Evolutionary conservation across 2,888 invertebrate genomes (phyloP).

Genomic region (Suillia variegata): DNA sequence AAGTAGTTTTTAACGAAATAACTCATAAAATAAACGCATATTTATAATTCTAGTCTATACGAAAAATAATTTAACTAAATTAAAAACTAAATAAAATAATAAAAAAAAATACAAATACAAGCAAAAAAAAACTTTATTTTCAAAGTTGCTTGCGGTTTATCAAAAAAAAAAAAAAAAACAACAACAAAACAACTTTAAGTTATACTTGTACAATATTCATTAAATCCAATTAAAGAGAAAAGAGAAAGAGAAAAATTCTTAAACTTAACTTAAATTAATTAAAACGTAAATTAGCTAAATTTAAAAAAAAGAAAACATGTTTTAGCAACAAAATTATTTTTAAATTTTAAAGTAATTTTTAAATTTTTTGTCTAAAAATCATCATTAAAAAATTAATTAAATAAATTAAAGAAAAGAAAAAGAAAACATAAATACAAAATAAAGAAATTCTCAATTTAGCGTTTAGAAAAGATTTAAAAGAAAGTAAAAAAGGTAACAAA

Average conservation of each 20-base stretch:
- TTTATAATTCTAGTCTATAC: background rate
- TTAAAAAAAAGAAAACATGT: background rate
- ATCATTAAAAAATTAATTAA: no score
- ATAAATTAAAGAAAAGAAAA: no score
- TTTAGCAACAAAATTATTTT: background rate
- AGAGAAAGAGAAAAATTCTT: no score
- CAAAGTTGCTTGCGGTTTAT: constrained; percentile 14
- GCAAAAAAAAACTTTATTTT: constrained; percentile 22
- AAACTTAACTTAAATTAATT: no score
- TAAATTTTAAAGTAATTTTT: background rate
- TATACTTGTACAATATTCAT: no score
- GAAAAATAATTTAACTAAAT: background rate
- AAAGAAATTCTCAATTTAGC: background rate
- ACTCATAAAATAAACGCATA: no score
- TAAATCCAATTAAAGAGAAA: no score
- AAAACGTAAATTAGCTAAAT: background rate
- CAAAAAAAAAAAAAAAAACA: background rate
- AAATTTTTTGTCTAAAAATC: no score
- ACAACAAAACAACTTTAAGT: no score
- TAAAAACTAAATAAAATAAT: background rate
- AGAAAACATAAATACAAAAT: background rate
- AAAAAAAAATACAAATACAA: background rate
- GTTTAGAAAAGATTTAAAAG: no score
- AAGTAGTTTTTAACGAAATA: constrained; percentile 6
- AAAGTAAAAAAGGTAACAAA: no score